Percentiles rank a stretch among this genome's conserved stretches.
Conservation (phyloP, 2,888 invertebrate genomes). For the Mythimna lalbum region DNA sequence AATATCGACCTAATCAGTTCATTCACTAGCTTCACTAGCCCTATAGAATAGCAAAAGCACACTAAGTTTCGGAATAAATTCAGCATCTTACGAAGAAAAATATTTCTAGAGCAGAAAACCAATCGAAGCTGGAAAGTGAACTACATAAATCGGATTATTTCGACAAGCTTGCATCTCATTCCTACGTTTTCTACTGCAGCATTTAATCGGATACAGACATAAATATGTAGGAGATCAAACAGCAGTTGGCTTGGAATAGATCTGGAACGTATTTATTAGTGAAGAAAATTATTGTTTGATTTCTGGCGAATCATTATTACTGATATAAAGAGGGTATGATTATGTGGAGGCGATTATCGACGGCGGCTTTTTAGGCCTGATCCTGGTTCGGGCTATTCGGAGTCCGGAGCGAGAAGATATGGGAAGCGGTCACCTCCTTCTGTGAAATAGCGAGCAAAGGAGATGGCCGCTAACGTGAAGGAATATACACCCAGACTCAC, state of each 20-base stretch:
- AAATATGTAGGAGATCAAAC: slow-evolving; percentile 38
- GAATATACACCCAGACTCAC: too few species aligned
- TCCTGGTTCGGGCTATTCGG: too few species aligned
- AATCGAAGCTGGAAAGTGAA: slow-evolving; percentile 20
- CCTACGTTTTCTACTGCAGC: slow-evolving; percentile 11
- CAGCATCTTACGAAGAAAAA: neutral
- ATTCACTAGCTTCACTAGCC: neutral
- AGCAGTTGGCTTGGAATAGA: slow-evolving; percentile 17
- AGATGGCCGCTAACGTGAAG: too few species aligned
- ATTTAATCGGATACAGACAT: slow-evolving; percentile 38
- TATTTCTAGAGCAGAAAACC: neutral
- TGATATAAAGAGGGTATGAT: too few species aligned
- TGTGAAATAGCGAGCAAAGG: too few species aligned
- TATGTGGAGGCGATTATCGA: too few species aligned
- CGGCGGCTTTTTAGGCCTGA: too few species aligned
- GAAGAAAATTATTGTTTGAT: neutral
- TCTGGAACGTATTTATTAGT: slow-evolving; percentile 2
- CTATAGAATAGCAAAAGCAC: neutral
- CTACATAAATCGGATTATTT: slow-evolving; percentile 37
- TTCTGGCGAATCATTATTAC: neutral
- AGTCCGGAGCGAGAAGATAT: too few species aligned
- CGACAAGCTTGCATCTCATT: slow-evolving; percentile 38
- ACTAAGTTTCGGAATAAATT: neutral
- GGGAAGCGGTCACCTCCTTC: too few species aligned
- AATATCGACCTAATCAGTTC: too few species aligned